Conservation (phyloP, 2,113 vertebrate genomes). For the Tinamus guttatus region DNA sequence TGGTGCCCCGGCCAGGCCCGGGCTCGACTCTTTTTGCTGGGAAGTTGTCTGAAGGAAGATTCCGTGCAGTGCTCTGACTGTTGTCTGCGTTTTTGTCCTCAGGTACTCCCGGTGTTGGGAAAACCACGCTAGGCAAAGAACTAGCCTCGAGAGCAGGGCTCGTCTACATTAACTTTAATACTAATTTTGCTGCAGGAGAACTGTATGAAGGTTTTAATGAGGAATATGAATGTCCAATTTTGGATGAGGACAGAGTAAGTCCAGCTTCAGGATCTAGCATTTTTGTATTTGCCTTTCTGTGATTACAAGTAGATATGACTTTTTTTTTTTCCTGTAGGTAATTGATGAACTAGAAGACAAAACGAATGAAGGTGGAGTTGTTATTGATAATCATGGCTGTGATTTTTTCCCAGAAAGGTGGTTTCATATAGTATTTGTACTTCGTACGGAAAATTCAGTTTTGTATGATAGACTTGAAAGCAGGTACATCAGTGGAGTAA, state of each 20-base stretch:
- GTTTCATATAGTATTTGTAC: slow-evolving; percentile 96
- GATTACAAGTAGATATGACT: not conserved
- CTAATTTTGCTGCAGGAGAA: slow-evolving; percentile 78
- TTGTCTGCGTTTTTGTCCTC: not conserved
- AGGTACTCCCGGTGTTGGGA: slow-evolving; percentile 97
- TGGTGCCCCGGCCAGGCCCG: no score
- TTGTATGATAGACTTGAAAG: slow-evolving; percentile 91
- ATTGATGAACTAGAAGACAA: slow-evolving; percentile 93
- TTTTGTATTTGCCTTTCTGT: not conserved
- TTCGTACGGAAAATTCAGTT: slow-evolving; percentile 89
- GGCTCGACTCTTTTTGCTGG: not conserved
- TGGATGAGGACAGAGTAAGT: slow-evolving; percentile 95
- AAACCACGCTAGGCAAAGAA: slow-evolving; percentile 94
- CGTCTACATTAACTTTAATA: slow-evolving; percentile 85
- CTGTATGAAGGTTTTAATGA: slow-evolving; percentile 94
- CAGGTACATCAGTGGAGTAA: slow-evolving; percentile 79
- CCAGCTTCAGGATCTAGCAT: not conserved
- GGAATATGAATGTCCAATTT: slow-evolving; percentile 91
- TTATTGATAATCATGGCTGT: slow-evolving; percentile 95
- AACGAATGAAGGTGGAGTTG: slow-evolving; percentile 90
- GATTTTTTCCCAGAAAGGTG: slow-evolving; percentile 97
- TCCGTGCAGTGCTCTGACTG: rapidly evolving
- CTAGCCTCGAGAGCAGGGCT: slow-evolving; percentile 85
- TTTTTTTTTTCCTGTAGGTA: slow-evolving; percentile 77
- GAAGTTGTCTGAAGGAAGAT: not conserved